Conservation (phyloP, 2,888 invertebrate species). For the Drosophila nr. medialis region DNA sequence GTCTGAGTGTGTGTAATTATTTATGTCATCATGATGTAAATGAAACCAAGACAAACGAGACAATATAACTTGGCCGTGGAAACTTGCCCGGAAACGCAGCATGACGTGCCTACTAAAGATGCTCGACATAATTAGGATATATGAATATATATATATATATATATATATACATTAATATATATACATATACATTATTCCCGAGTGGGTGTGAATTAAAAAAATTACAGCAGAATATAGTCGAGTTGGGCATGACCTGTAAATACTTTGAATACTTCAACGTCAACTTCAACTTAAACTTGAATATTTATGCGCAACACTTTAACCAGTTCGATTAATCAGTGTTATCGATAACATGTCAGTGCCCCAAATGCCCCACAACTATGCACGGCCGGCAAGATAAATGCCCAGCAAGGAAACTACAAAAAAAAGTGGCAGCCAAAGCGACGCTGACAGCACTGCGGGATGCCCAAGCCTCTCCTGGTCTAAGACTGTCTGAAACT, state of each 20-base stretch:
- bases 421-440: conserved; percentile 44
- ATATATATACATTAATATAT: not conserved
- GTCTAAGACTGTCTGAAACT: conserved; percentile 4
- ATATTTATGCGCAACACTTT: conserved; percentile 8
- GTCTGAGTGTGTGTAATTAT: conserved; percentile 67
- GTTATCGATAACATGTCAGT: conserved; percentile 55
- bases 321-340: conserved; percentile 44
- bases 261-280: not conserved
- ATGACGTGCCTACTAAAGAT: conserved; percentile 44
- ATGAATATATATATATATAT: not conserved
- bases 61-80: conserved; percentile 30
- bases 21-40: conserved; percentile 75
- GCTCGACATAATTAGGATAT: conserved; percentile 53
- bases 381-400: conserved; percentile 30
- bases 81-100: conserved; percentile 57
- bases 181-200: not conserved
- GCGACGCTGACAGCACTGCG: conserved; percentile 69
- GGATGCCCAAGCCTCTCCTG: conserved; percentile 36
- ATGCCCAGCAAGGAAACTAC: conserved; percentile 16
- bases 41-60: conserved; percentile 54
- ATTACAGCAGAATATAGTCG: not conserved
- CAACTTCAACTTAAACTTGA: not conserved
- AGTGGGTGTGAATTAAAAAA: not conserved
- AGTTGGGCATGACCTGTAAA: not conserved
- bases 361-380: conserved; percentile 24